Evolutionary conservation across 2,888 invertebrate species (phyloP).

Genomic region (Drosophila peninsularis): DNA sequence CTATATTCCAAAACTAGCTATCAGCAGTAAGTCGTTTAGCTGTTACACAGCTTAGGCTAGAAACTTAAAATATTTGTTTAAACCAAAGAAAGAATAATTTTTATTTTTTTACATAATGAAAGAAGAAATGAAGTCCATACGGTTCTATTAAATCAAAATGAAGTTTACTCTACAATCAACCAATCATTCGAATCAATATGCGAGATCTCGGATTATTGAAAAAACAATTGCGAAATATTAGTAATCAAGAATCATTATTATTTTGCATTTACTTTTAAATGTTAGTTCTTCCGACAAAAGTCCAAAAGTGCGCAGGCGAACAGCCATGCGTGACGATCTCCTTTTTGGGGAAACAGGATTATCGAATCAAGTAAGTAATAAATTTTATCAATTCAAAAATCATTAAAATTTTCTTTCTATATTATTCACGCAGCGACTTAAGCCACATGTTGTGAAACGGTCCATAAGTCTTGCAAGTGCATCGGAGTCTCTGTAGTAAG

Average conservation of each 20-base stretch:
- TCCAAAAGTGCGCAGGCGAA: constrained; percentile 87
- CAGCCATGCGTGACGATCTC: constrained; percentile 89
- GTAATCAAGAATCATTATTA: constrained; percentile 7
- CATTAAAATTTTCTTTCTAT: not conserved
- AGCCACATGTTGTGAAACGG: constrained; percentile 4
- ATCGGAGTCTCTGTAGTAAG: constrained; percentile 10
- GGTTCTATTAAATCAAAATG: constrained; percentile 65
- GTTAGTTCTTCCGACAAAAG: constrained; percentile 53
- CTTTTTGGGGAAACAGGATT: constrained; percentile 86
- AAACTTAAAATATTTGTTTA: too few relatives aligned
- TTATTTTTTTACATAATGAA: constrained; percentile 40
- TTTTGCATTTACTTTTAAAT: constrained; percentile 29
- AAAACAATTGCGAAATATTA: constrained; percentile 4
- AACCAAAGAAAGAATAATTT: constrained; percentile 19
- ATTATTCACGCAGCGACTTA: constrained; percentile 4
- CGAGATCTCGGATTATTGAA: constrained; percentile 29
- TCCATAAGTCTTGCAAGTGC: constrained; percentile 10
- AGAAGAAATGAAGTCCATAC: constrained; percentile 45
- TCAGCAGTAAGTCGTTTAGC: too few relatives aligned
- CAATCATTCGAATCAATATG: constrained; percentile 54
- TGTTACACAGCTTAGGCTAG: too few relatives aligned
- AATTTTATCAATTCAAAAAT: not conserved
- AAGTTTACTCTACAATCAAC: constrained; percentile 44
- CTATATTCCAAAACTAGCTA: not conserved
- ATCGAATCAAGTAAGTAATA: constrained; percentile 25